Evolutionary conservation across 2,113 vertebrate species (phyloP).

Genomic region (Bucco capensis): DNA sequence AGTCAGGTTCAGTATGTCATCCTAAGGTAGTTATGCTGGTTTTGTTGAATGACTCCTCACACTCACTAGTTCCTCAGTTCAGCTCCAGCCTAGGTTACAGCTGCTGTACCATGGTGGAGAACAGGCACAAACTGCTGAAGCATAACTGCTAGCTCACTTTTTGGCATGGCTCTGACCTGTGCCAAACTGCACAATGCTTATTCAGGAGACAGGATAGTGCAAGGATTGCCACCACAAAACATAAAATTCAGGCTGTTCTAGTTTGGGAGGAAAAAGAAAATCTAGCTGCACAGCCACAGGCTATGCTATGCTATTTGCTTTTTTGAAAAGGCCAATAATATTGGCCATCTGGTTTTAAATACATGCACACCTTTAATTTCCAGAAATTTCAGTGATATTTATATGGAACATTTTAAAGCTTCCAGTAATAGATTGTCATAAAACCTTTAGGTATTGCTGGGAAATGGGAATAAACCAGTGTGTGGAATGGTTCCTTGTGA

Average conservation of each 20-base stretch:
- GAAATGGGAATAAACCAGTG: neutral
- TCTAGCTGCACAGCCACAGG: neutral
- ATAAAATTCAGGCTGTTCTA: neutral
- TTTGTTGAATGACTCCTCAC: neutral
- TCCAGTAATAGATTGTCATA: neutral
- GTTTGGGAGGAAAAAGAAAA: neutral
- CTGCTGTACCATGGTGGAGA: fast-evolving
- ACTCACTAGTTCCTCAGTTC: neutral
- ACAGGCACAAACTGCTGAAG: neutral
- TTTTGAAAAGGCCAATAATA: neutral
- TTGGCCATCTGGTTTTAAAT: neutral
- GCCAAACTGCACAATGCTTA: neutral
- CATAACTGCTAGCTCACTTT: neutral
- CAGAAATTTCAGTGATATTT: neutral
- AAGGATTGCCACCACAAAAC: neutral
- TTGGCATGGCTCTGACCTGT: neutral
- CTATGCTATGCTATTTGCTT: neutral
- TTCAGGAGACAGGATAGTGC: neutral
- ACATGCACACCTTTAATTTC: neutral
- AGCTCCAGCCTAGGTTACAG: neutral
- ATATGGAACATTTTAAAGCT: neutral
- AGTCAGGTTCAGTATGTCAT: neutral
- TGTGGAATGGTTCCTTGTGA: neutral
- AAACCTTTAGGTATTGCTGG: constrained; percentile 1
- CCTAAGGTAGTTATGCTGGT: fast-evolving